Evolutionary conservation across 2,113 vertebrate genomes (phyloP), one percentile per base, ranked within the genome.

Genomic region (Sphyrna mokarran): DNA sequence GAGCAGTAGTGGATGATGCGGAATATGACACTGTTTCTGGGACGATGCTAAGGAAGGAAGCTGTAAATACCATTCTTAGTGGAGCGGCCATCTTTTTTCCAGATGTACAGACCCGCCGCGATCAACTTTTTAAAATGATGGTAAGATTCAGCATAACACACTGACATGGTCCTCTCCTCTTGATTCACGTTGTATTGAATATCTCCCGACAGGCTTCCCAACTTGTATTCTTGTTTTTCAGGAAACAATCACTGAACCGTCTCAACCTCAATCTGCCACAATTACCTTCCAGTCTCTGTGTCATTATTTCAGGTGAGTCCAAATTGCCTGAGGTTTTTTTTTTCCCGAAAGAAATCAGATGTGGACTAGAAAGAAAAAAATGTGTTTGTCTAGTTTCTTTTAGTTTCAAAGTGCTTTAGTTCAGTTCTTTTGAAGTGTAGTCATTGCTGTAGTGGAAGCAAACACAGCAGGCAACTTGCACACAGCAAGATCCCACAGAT

Each of bases 81-180:
- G 99, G 99, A 97, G 99, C 99, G 1, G 98, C 98, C n/a, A 97
- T 99, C 97, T 99, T 99, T 96, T 99, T 99, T 97, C 99, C 99
- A 18, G 98, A 99, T 95, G 98, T 99, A 96, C 97, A 97, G 66
- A 97, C 98, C 96, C 97, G 99, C 85, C 97, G 99, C 61, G 97
- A 98, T 95, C 99, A 98, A 96, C 98, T 99, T 96, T 99, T 99
- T 97, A 96, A 98, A 96, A 98, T 99, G 98, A 98, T 99, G 99
- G 99, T 99, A 97, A 97, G 9, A 63, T 61, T 48, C 70, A 23
- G 33, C 96, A 61, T 95, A 33, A 61, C 33, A 3, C 7, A 22
- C n/a, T 2, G 61, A 8, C 89, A 8, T 61, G n/a, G 18, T 63
- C 22, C 66, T 66, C 16, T 22, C 29, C 7, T 37, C 16, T 10